These are phyloP conservation scores for Papilio gigon DNA, from an alignment of 2,888 invertebrate genomes.

Conservation along the genomic window DNA sequence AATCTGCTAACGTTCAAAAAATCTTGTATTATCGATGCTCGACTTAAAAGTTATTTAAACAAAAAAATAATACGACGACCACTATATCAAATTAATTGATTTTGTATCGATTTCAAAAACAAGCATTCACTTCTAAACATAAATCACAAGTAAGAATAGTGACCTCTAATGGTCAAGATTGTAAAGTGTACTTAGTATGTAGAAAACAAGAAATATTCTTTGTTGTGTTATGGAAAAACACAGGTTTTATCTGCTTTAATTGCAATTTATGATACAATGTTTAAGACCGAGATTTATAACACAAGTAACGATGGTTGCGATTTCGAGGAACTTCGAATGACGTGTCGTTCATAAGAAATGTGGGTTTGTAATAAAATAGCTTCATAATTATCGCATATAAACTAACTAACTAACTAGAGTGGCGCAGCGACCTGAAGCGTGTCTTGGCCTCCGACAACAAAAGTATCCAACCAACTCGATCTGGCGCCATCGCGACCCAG, in stretches of 20 bases:
- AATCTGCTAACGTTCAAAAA: too few relatives aligned
- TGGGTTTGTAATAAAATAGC: background rate
- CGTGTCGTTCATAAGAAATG: background rate
- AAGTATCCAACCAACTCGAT: too few relatives aligned
- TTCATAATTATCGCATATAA: background rate
- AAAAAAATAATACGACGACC: too few relatives aligned
- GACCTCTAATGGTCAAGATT: background rate
- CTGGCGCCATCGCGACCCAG: too few relatives aligned
- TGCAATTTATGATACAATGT: slow-evolving; percentile 3
- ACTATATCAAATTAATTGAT: too few relatives aligned
- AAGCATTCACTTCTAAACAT: too few relatives aligned
- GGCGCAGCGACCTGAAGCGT: too few relatives aligned
- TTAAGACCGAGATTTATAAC: background rate
- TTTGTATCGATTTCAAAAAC: too few relatives aligned
- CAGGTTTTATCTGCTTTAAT: background rate
- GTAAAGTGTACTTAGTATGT: background rate
- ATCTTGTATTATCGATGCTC: too few relatives aligned
- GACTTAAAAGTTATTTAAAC: too few relatives aligned
- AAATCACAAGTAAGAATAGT: background rate
- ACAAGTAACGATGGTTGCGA: background rate
- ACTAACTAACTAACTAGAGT: too few relatives aligned
- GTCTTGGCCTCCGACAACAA: too few relatives aligned
- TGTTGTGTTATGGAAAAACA: slow-evolving; percentile 14
- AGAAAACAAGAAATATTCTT: slow-evolving; percentile 6
- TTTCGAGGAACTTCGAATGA: background rate